Percentiles rank a stretch among this genome's conserved stretches.
Conservation (phyloP, 1,140 invertebrate species). For the Euura saliciscinereae region DNA sequence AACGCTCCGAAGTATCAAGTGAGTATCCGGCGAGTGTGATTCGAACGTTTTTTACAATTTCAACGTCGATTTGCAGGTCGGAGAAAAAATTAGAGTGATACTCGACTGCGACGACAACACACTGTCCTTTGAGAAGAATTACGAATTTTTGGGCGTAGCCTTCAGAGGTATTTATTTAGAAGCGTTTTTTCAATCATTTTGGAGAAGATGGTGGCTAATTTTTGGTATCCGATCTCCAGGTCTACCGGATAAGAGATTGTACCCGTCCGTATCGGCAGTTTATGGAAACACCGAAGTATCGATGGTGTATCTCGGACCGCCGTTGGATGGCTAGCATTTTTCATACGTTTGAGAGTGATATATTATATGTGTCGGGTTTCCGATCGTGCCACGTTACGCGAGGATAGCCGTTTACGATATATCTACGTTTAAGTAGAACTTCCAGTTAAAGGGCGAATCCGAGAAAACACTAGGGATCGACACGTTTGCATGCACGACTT, state of each 20-base stretch:
- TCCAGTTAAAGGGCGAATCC: constrained; percentile 5
- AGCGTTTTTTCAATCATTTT: not conserved
- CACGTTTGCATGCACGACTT: not conserved
- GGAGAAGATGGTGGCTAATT: constrained; percentile 1
- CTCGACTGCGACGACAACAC: constrained; percentile 97
- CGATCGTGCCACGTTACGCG: not conserved
- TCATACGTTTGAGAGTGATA: constrained; percentile 21
- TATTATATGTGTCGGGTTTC: too few relatives aligned
- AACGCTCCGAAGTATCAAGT: constrained; percentile 99
- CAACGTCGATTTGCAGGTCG: constrained; percentile 73
- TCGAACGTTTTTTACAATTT: too few relatives aligned
- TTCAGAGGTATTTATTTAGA: constrained; percentile 84
- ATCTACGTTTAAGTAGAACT: constrained; percentile 18
- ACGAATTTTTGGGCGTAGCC: constrained; percentile 97
- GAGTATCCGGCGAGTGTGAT: constrained; percentile 28
- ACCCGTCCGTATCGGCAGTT: constrained; percentile 95
- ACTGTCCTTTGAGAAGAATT: constrained; percentile 97
- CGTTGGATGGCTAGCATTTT: constrained; percentile 85
- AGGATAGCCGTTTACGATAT: constrained; percentile 10
- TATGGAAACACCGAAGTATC: constrained; percentile 99
- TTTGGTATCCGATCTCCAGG: constrained; percentile 62
- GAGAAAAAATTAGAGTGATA: constrained; percentile 95
- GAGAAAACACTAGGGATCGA: not conserved
- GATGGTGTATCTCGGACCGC: constrained; percentile 97
- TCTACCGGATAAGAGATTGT: constrained; percentile 91